Conservation (phyloP, 2,888 invertebrate species). For the Pterostichus niger region DNA sequence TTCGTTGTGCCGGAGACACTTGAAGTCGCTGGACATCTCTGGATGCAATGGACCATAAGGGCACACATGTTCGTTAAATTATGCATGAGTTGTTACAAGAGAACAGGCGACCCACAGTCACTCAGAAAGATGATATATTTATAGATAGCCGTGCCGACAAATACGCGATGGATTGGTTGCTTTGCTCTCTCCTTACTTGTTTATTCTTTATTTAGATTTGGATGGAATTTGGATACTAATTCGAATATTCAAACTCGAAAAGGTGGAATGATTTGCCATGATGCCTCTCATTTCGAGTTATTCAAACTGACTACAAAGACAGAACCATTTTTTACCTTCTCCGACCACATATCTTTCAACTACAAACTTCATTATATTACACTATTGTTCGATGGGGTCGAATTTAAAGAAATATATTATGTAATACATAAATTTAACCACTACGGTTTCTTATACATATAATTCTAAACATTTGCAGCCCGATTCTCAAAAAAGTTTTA, state of each 20-base stretch:
- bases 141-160: conserved; percentile 66
- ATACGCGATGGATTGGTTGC: conserved; percentile 41
- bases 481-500: too few species aligned
- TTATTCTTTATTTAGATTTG: conserved; percentile 31
- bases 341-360: too few species aligned
- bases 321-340: too few species aligned
- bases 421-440: too few species aligned
- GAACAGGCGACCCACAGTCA: conserved; percentile 46
- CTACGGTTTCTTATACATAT: too few species aligned
- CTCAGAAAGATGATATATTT: conserved; percentile 67
- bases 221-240: conserved; percentile 59
- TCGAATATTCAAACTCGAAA: conserved; percentile 59
- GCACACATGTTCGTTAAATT: conserved; percentile 65
- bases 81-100: conserved; percentile 63
- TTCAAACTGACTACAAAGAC: too few species aligned
- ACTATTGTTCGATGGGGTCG: too few species aligned
- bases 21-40: conserved; percentile 45
- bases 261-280: conserved; percentile 59
- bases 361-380: too few species aligned
- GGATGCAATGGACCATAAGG: conserved; percentile 64
- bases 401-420: too few species aligned
- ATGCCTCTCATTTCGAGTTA: conserved; percentile 3
- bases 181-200: conserved; percentile 32
- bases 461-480: too few species aligned
- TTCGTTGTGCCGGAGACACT: conserved; percentile 20